Evolutionary conservation across 2,797 vertebrate species (phyloP).

Genomic region (Bufotes viridis): DNA sequence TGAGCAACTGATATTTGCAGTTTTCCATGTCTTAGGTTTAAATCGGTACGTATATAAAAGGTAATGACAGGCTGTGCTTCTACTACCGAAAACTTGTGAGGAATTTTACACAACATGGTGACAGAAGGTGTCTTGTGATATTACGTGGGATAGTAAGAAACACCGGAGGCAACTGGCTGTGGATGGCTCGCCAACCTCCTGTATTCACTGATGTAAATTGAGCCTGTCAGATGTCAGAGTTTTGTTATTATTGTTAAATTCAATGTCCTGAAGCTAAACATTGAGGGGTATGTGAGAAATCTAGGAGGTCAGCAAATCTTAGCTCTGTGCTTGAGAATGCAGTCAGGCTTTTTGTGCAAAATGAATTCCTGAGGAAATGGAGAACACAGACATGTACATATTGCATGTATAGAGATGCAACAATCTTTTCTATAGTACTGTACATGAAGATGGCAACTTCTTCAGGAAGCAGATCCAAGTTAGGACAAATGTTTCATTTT

Average conservation of each 20-base stretch:
- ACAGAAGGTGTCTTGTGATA: constrained; percentile 42
- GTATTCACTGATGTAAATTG: constrained; percentile 41
- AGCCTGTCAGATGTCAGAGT: constrained; percentile 33
- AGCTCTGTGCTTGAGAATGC: background rate
- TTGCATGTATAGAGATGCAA: background rate
- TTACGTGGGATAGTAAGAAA: constrained; percentile 18
- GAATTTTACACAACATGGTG: constrained; percentile 30
- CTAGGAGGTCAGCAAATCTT: constrained; percentile 3
- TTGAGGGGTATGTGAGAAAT: constrained; percentile 3
- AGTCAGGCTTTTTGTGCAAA: constrained; percentile 10
- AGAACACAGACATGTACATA: background rate
- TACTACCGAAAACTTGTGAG: background rate
- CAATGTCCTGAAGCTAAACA: constrained; percentile 37
- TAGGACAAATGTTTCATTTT: background rate
- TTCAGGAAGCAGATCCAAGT: background rate
- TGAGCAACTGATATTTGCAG: background rate
- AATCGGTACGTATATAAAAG: background rate
- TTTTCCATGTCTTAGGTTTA: background rate
- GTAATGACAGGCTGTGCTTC: constrained; percentile 17
- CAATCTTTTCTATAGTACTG: background rate
- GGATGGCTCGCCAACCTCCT: constrained; percentile 1
- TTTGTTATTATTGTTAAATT: constrained; percentile 37
- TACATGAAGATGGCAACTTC: background rate
- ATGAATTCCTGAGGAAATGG: background rate
- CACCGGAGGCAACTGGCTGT: constrained; percentile 9